phyloP scores from a whole-genome alignment of 2,113 vertebrate species.

The Zapornia atra region DNA sequence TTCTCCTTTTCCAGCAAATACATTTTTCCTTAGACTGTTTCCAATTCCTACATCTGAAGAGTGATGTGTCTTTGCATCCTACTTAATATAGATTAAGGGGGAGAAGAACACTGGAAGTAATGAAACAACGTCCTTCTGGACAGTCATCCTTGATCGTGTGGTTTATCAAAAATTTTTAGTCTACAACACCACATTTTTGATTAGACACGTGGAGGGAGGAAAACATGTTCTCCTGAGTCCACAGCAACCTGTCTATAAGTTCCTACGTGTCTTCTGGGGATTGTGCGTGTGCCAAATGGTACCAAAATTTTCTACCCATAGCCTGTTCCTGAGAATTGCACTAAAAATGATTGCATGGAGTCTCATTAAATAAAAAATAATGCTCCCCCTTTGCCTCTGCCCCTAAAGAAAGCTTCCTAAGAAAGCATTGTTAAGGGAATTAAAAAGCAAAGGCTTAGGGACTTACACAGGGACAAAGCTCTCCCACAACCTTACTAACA shows the following conservation, averaged over 20 bases:
- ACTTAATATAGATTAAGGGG: background rate
- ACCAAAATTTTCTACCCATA: background rate
- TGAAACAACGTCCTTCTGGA: background rate
- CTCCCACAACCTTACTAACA: background rate
- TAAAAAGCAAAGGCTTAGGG: background rate
- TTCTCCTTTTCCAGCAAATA: background rate
- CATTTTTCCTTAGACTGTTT: background rate
- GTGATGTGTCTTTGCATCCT: background rate
- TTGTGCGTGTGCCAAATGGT: background rate
- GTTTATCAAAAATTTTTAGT: background rate
- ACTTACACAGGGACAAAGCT: background rate
- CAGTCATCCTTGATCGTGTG: background rate
- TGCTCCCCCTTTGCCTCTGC: background rate
- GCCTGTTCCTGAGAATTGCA: background rate
- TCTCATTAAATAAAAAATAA: background rate
- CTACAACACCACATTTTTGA: background rate
- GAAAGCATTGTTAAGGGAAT: background rate
- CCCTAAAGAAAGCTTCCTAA: background rate
- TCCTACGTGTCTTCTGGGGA: background rate
- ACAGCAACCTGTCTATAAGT: background rate
- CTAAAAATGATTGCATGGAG: background rate
- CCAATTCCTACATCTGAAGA: background rate
- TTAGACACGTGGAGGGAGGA: background rate
- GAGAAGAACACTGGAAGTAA: background rate
- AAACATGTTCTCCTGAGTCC: background rate